These are phyloP conservation scores for Oplegnathus fasciatus DNA, from an alignment of 2,113 vertebrate species.

Conservation along the genomic window DNA sequence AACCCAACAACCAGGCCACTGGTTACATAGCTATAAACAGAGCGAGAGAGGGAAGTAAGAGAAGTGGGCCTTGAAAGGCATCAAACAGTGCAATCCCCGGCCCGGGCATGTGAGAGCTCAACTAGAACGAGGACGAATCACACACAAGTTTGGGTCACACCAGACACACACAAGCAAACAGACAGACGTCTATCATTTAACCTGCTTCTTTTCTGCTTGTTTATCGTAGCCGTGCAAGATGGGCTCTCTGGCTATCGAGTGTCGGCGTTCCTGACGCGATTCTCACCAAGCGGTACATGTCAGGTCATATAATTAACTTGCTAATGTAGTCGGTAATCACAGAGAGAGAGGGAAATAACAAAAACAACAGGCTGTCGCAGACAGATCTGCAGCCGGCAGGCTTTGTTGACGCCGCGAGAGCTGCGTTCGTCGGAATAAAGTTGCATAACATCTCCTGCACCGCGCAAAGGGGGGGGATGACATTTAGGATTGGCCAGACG, in stretches of 20 bases:
- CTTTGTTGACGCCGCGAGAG: conserved; percentile 69
- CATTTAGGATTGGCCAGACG: conserved; percentile 67
- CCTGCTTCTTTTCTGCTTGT: conserved; percentile 40
- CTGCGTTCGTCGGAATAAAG: conserved; percentile 37
- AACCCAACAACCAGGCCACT: conserved; percentile 83
- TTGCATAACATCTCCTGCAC: conserved; percentile 72
- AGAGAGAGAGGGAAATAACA: conserved; percentile 57
- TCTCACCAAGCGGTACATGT: conserved; percentile 65
- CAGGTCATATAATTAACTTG: conserved; percentile 68
- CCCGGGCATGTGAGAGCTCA: conserved; percentile 38
- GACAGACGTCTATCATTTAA: conserved; percentile 19
- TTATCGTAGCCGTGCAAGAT: conserved; percentile 38
- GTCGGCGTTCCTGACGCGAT: not conserved
- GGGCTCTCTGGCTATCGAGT: conserved; percentile 19
- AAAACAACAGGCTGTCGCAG: conserved; percentile 73
- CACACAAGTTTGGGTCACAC: conserved; percentile 19
- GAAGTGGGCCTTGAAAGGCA: conserved; percentile 57
- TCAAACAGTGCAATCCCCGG: conserved; percentile 16
- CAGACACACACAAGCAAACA: conserved; percentile 20
- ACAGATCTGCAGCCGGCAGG: conserved; percentile 68
- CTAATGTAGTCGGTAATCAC: conserved; percentile 66
- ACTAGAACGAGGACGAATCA: conserved; percentile 37
- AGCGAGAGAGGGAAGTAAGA: conserved; percentile 32
- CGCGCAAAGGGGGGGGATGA: conserved; percentile 34
- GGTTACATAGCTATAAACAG: conserved; percentile 70